These are phyloP conservation scores for Sycophila sp. DNA, from an alignment of 1,140 invertebrate species.

Conservation along the genomic window DNA sequence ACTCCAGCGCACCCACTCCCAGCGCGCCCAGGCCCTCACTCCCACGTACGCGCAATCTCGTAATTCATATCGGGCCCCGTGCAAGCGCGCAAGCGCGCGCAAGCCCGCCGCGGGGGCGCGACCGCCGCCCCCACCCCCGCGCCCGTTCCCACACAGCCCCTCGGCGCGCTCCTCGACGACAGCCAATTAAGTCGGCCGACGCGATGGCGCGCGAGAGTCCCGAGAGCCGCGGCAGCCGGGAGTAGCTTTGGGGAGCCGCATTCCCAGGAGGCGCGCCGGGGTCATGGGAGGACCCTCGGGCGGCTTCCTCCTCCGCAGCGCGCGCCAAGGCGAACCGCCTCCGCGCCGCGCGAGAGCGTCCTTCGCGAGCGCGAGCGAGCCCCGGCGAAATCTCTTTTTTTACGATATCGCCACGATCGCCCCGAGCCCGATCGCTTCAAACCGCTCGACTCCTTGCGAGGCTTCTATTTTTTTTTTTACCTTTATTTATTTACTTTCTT, in stretches of 20 bases:
- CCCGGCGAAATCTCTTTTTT: too few species aligned
- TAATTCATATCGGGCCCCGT: conserved; percentile 35
- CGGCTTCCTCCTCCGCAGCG: conserved; percentile 53
- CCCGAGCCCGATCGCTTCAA: too few species aligned
- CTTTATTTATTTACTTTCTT: too few species aligned
- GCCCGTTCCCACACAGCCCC: conserved; percentile 26
- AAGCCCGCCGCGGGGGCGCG: too few species aligned
- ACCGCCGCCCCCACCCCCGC: conserved; percentile 8
- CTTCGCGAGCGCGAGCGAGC: not conserved
- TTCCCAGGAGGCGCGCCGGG: conserved; percentile 62
- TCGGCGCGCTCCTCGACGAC: conserved; percentile 45
- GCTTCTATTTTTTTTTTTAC: too few species aligned
- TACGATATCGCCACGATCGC: too few species aligned
- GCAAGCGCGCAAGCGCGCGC: too few species aligned
- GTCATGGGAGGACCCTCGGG: conserved; percentile 67
- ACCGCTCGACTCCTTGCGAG: too few species aligned
- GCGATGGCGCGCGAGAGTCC: conserved; percentile 16
- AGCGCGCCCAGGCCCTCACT: not conserved
- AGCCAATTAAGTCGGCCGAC: conserved; percentile 49
- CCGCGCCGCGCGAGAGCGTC: not conserved
- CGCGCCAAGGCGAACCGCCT: too few species aligned
- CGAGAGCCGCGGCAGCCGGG: not conserved
- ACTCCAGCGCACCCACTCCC: conserved; percentile 51
- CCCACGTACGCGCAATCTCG: conserved; percentile 24
- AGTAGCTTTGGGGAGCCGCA: conserved; percentile 42